These are phyloP conservation scores for Myiopsitta monachus DNA, from an alignment of 2,113 vertebrate genomes.

Conservation along the genomic window DNA sequence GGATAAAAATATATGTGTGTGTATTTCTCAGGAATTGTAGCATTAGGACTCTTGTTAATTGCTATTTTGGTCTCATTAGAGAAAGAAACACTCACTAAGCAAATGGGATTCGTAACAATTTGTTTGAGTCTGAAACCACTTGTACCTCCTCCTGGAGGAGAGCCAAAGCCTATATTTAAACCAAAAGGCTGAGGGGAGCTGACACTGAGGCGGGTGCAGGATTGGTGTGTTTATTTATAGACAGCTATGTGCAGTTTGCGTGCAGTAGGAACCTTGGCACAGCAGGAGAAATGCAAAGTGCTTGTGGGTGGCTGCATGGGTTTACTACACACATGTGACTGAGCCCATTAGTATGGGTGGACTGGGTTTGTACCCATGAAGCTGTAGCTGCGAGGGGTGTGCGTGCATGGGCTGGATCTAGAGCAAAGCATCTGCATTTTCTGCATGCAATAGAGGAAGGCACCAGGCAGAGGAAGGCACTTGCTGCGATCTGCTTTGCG, in stretches of 20 bases:
- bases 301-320: not conserved
- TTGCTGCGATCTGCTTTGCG: not conserved
- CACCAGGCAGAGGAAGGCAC: not conserved
- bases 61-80: constrained; percentile 73
- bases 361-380: not conserved
- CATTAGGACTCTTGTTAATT: constrained; percentile 68
- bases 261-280: not conserved
- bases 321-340: not conserved
- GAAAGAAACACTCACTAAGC: constrained; percentile 65
- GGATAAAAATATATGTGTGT: not conserved
- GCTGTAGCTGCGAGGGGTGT: not conserved
- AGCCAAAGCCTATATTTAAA: constrained; percentile 73
- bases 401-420: not conserved
- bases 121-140: constrained; percentile 73
- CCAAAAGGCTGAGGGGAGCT: constrained; percentile 36
- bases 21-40: constrained; percentile 3
- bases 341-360: not conserved
- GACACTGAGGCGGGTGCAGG: constrained; percentile 5
- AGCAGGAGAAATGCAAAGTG: not conserved
- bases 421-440: not conserved
- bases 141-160: constrained; percentile 68
- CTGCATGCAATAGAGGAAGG: not conserved
- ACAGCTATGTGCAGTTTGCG: not conserved
- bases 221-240: constrained; percentile 66
- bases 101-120: constrained; percentile 73